Evolutionary conservation across 2,797 vertebrate genomes (phyloP).

Genomic region (Acipenser oxyrinchus): DNA sequence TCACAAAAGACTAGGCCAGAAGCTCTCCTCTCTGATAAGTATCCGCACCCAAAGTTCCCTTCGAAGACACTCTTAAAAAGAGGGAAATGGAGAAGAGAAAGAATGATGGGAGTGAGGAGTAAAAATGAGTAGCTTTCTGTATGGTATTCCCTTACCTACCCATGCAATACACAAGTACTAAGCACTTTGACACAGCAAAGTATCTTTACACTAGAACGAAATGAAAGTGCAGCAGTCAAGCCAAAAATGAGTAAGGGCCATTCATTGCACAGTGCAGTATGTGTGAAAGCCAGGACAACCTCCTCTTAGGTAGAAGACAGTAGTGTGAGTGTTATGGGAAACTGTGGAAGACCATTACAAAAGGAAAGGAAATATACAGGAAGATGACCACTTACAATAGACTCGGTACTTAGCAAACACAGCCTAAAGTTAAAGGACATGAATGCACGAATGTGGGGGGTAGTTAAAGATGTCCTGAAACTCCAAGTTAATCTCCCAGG

Average conservation of each 20-base stretch:
- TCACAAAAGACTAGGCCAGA: constrained; percentile 94
- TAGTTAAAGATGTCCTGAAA: too few species aligned
- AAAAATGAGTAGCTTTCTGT: constrained; percentile 15
- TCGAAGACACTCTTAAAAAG: constrained; percentile 86
- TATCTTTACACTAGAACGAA: neutral
- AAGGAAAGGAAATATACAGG: neutral
- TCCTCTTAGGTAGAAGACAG: neutral
- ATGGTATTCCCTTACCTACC: neutral
- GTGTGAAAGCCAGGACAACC: too few species aligned
- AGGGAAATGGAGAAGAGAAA: constrained; percentile 50
- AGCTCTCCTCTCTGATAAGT: constrained; percentile 84
- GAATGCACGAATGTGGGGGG: too few species aligned
- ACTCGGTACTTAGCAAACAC: too few species aligned
- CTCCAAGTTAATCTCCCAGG: too few species aligned
- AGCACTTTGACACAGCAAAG: neutral
- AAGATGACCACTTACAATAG: too few species aligned
- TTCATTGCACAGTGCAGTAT: neutral
- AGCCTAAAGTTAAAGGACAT: too few species aligned
- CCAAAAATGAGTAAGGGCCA: constrained; percentile 1
- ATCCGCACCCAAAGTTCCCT: constrained; percentile 87
- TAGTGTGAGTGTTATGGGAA: neutral
- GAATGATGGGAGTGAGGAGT: constrained; percentile 58
- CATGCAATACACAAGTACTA: neutral
- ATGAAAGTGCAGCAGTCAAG: neutral
- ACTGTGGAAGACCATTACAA: neutral